A percentile compares a stretch with the other conserved stretches of the same genome.
Evolutionary conservation across 2,888 invertebrate genomes (phyloP).

Genomic region (Venusia cambrica): DNA sequence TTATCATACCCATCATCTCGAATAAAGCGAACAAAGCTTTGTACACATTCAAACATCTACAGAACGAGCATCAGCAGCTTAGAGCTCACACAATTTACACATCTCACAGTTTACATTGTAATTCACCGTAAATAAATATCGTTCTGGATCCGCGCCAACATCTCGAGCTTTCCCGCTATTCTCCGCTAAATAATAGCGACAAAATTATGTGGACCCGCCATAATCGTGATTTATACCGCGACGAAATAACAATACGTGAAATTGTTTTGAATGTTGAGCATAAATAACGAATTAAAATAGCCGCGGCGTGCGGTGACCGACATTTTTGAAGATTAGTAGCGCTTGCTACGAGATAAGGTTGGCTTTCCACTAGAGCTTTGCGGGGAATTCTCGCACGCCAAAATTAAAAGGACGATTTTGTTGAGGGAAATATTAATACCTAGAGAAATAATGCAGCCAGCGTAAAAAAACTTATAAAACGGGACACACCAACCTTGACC

Average conservation of each 20-base stretch:
- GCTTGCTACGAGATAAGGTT: too few species aligned
- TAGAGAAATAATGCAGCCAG: too few species aligned
- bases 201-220: slow-evolving; percentile 27
- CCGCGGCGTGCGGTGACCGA: slow-evolving; percentile 14
- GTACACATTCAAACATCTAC: slow-evolving; percentile 7
- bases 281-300: slow-evolving; percentile 18
- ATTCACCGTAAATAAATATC: slow-evolving; percentile 26
- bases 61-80: slow-evolving; percentile 6
- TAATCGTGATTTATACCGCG: slow-evolving; percentile 30
- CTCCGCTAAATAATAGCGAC: slow-evolving; percentile 29
- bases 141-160: slow-evolving; percentile 26
- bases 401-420: slow-evolving; percentile 2
- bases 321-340: slow-evolving; percentile 9
- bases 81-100: slow-evolving; percentile 6
- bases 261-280: slow-evolving; percentile 19
- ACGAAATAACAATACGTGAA: slow-evolving; percentile 31
- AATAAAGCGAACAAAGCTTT: slow-evolving; percentile 1
- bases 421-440: too few species aligned
- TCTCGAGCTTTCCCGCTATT: slow-evolving; percentile 26
- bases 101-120: slow-evolving; percentile 26
- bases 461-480: too few species aligned
- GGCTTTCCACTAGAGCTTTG: background rate
- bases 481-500: too few species aligned
- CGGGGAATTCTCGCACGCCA: too few species aligned
- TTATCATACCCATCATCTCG: background rate